Percentiles rank a stretch among this genome's conserved stretches.
These are phyloP conservation scores for Macrosoma leucophasiata DNA, from an alignment of 2,888 invertebrate genomes.

Conservation along the genomic window DNA sequence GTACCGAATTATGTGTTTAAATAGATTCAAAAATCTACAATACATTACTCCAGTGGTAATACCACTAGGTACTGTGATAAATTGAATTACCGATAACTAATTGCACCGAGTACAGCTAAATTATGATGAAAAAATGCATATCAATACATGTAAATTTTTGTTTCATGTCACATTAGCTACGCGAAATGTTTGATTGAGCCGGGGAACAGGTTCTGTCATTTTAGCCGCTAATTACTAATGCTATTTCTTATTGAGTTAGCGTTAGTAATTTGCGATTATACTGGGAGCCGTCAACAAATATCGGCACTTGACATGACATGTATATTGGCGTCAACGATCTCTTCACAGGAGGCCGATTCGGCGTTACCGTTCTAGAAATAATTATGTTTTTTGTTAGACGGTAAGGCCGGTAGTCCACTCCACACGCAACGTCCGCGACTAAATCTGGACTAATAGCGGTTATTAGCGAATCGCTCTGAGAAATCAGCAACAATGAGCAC, in stretches of 20 bases:
- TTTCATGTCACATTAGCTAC: constrained; percentile 25
- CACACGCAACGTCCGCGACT: constrained; percentile 44
- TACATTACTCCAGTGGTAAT: too few species aligned
- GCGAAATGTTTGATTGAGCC: too few species aligned
- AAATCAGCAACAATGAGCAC: constrained; percentile 70
- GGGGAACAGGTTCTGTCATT: too few species aligned
- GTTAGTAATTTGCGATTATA: constrained; percentile 16
- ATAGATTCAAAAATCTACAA: too few species aligned
- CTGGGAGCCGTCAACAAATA: constrained; percentile 35
- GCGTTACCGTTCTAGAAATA: constrained; percentile 68
- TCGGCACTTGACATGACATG: constrained; percentile 45
- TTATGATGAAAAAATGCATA: too few species aligned
- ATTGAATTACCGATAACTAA: too few species aligned
- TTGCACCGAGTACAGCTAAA: too few species aligned
- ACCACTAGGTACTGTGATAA: too few species aligned
- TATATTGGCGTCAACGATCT: constrained; percentile 52
- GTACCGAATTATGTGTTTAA: too few species aligned
- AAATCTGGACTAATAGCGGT: constrained; percentile 59
- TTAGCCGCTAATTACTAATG: constrained; percentile 26
- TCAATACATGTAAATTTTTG: too few species aligned
- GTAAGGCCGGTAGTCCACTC: constrained; percentile 58
- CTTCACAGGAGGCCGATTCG: constrained; percentile 50
- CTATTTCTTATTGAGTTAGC: constrained; percentile 22
- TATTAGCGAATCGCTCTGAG: constrained; percentile 67
- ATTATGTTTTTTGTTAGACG: constrained; percentile 57